Conservation (phyloP, 2,113 vertebrate species). For the Castor canadensis region DNA sequence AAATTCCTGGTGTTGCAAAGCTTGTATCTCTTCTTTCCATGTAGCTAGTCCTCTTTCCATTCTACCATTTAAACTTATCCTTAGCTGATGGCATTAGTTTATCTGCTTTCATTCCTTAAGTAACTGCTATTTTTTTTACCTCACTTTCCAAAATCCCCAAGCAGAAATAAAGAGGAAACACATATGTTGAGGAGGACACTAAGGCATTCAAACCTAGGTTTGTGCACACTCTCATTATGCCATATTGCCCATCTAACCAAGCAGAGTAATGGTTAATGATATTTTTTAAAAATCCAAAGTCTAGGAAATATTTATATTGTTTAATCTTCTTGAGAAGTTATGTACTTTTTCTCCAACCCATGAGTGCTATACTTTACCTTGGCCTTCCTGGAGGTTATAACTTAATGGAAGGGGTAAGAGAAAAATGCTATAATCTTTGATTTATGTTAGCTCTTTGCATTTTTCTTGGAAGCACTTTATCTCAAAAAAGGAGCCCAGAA, state of each 20-base stretch:
- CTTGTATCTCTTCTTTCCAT: background rate
- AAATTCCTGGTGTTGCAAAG: background rate
- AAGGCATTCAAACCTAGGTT: background rate
- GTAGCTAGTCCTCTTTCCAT: background rate
- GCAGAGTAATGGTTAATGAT: background rate
- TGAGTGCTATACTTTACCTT: background rate
- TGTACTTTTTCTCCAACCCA: background rate
- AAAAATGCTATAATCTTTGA: background rate
- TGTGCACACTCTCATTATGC: background rate
- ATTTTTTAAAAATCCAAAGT: background rate
- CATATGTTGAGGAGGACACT: background rate
- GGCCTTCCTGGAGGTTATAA: background rate
- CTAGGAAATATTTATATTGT: background rate
- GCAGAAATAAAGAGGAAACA: constrained; percentile 32
- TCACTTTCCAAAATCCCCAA: background rate
- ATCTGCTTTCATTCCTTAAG: background rate
- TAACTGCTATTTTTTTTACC: background rate
- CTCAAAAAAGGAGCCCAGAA: background rate
- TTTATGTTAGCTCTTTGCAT: constrained; percentile 20
- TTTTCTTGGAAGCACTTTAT: constrained; percentile 14
- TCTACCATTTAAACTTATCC: background rate
- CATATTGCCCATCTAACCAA: background rate
- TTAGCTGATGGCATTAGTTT: background rate
- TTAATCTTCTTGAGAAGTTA: constrained; percentile 32
- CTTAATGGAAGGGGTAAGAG: constrained; percentile 1